phyloP scores from a whole-genome alignment of 1,140 invertebrate species.

The Aporrectodea caliginosa region DNA sequence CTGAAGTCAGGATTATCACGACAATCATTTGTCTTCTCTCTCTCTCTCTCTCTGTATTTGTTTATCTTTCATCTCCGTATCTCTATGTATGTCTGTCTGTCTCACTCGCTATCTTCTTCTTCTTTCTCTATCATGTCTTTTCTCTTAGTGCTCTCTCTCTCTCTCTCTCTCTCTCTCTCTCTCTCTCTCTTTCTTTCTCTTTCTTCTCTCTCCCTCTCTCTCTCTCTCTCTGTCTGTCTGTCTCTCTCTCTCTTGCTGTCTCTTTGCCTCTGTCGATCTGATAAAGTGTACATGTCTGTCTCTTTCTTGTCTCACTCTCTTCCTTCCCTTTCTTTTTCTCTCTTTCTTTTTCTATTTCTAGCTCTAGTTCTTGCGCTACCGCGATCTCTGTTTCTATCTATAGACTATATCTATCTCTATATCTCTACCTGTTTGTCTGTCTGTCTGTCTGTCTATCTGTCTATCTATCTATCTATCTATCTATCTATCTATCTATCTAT shows the following conservation, averaged over 20 bases:
- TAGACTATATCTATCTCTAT: not conserved
- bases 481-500: slow-evolving; percentile 3
- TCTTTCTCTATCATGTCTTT: not conserved
- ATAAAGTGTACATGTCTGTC: too few species aligned
- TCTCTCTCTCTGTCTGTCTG: not conserved
- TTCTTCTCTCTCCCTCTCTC: not conserved
- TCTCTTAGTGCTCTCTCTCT: not conserved
- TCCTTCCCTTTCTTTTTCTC: not conserved
- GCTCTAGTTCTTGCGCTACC: not conserved
- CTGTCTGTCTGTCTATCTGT: not conserved
- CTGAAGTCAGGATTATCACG: too few species aligned
- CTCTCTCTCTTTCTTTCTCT: not conserved
- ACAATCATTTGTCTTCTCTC: not conserved
- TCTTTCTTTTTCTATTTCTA: not conserved
- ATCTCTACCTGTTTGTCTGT: not conserved
- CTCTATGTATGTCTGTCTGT: slow-evolving; percentile 1
- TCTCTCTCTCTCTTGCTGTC: not conserved
- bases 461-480: slow-evolving; percentile 3
- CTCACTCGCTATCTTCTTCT: not conserved
- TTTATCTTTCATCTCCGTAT: not conserved
- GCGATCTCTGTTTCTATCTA: not conserved
- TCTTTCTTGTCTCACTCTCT: not conserved
- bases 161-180: not conserved
- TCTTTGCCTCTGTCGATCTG: too few species aligned
- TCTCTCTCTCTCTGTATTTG: not conserved